Base-by-base conservation (phyloP, 2,113 vertebrate genomes). In the Stigmatopora nigra region DNA sequence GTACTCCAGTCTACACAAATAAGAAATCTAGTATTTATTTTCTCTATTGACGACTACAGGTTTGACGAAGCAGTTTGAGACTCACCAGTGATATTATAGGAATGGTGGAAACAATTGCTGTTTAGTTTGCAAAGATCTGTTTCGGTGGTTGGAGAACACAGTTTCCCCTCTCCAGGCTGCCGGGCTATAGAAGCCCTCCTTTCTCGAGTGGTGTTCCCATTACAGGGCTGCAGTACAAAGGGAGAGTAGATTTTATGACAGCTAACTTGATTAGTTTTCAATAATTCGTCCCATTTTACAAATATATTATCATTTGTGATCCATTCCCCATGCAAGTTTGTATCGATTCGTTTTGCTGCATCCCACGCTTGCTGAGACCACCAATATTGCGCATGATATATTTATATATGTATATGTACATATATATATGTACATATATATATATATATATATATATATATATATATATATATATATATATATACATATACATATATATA, bases 61-160 rank as follows among this genome's bases (percentile, higher is more conserved):
- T 5, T 63, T 47, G 14, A 38, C 2, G 15, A 49, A 31, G 20
- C 68, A 31, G 15, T 52, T 12, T 25, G 1, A 47, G 10, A 59
- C 72, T 71, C 87, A 99, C 97, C 97, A 80, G 96, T 99, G 78
- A 97, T 94, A 25, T 99, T 99, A 85, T 98, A 99, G 53, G 93
- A 92, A 78, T 96, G 96, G 87, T 95, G 93, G 84, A 92, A 98
- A 85, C 97, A 99, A 89, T 98, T 99, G 82, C 84, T 91, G 88
- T 99, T 98, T 69, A 94, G 86, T 64, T 78, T 87, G 77, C 97
- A 99, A 2, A 86, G 65, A 65, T 96, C 94, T 7, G 86, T 89
- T 74, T 96, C 90, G 0, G 84, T 83, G 35, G 89, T 85, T 4
- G 84, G 38, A 57, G 95, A 93, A 80, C 96, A 99, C 52, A 82